Evolutionary conservation across 2,888 invertebrate species (phyloP).

Genomic region (Selenia dentaria): DNA sequence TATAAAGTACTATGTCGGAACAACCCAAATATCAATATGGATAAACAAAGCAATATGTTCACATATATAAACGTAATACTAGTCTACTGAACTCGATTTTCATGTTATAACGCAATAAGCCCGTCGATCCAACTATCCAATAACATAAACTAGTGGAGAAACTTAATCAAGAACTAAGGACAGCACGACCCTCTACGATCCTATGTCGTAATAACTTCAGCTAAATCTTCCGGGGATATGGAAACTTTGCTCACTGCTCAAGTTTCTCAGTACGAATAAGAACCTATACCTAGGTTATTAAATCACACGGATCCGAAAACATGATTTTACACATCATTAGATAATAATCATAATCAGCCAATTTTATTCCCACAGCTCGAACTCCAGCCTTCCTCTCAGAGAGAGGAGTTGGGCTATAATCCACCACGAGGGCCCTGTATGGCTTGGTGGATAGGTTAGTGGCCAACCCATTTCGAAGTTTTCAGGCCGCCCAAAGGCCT

Average conservation of each 20-base stretch:
- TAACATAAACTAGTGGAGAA: slow-evolving; percentile 36
- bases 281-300: slow-evolving; percentile 24
- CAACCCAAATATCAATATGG: no score
- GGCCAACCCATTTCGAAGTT: no score
- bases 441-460: no score
- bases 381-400: no score
- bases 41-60: not conserved
- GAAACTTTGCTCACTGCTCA: slow-evolving; percentile 42
- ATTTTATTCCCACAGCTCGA: no score
- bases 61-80: not conserved
- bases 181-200: slow-evolving; percentile 36
- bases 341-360: no score
- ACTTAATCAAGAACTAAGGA: slow-evolving; percentile 53
- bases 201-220: slow-evolving; percentile 48
- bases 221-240: slow-evolving; percentile 42
- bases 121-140: slow-evolving; percentile 12
- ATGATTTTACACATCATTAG: no score
- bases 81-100: not conserved
- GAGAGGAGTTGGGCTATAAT: no score
- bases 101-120: slow-evolving; percentile 1
- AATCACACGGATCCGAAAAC: slow-evolving; percentile 15
- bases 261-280: slow-evolving; percentile 26
- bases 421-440: no score
- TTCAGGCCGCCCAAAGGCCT: no score
- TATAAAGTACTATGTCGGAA: no score